Conservation (phyloP, 2,797 vertebrate genomes). For the Hemitrygon akajei region DNA sequence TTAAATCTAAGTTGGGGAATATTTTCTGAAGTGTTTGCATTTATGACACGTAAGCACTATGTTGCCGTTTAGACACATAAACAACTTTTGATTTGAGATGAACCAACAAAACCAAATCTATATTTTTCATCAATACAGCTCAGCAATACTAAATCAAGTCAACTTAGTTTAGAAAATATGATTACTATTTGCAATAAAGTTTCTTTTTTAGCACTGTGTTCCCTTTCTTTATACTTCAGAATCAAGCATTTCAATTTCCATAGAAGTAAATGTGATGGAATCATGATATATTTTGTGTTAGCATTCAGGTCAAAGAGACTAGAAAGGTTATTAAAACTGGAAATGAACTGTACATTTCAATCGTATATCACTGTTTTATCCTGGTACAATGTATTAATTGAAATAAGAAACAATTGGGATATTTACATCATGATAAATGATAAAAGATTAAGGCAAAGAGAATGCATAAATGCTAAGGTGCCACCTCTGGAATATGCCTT, state of each 20-base stretch:
- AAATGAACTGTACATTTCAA: not conserved
- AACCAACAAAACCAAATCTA: not conserved
- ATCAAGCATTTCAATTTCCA: not conserved
- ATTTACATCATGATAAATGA: no score
- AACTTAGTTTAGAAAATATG: not conserved
- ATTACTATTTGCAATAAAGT: not conserved
- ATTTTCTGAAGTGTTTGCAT: slow-evolving; percentile 15
- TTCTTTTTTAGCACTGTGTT: not conserved
- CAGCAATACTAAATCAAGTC: not conserved
- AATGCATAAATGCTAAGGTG: no score
- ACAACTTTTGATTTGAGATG: not conserved
- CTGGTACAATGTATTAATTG: no score
- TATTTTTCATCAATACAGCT: not conserved
- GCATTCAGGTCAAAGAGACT: not conserved
- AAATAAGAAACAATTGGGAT: no score
- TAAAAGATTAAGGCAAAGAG: no score
- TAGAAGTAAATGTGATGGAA: not conserved
- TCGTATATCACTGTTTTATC: not conserved
- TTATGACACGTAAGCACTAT: not conserved
- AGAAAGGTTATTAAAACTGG: not conserved
- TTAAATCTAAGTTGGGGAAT: not conserved
- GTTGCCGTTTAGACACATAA: not conserved
- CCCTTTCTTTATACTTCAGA: not conserved
- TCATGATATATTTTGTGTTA: not conserved
- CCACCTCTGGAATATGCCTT: no score